These are phyloP conservation scores for Cepaea nemoralis DNA, from an alignment of 1,140 invertebrate genomes.

Conservation along the genomic window DNA sequence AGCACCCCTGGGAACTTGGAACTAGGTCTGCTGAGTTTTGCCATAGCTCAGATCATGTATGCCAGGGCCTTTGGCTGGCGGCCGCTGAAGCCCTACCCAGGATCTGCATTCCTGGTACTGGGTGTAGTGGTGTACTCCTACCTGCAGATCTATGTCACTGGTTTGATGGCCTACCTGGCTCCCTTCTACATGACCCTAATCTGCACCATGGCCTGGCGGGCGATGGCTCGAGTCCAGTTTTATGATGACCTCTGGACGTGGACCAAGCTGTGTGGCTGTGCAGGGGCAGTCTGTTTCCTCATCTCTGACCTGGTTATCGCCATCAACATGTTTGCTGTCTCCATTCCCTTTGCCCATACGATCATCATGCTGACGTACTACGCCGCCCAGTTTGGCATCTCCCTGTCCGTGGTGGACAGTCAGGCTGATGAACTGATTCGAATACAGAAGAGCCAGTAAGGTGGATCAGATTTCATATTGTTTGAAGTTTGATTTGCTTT, in stretches of 20 bases:
- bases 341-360: conserved; percentile 78
- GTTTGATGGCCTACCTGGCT: conserved; percentile 71
- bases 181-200: conserved; percentile 83
- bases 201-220: conserved; percentile 87
- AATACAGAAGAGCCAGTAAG: conserved; percentile 36
- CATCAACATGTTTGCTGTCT: conserved; percentile 81
- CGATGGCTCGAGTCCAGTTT: conserved; percentile 80
- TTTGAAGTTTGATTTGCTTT: neutral
- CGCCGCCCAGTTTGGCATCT: conserved; percentile 86
- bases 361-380: conserved; percentile 92
- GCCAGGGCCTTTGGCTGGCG: conserved; percentile 85
- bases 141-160: conserved; percentile 54
- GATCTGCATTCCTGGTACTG: conserved; percentile 66
- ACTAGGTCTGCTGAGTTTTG: conserved; percentile 86
- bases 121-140: conserved; percentile 56
- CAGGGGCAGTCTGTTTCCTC: conserved; percentile 79
- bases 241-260: conserved; percentile 78
- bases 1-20: conserved; percentile 77
- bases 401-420: conserved; percentile 83
- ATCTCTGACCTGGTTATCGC: conserved; percentile 86
- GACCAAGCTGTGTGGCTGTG: conserved; percentile 81
- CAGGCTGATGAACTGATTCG: conserved; percentile 65
- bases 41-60: conserved; percentile 83
- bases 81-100: conserved; percentile 79
- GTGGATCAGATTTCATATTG: neutral